Conservation (phyloP, 2,888 invertebrate genomes). For the Rugalucina vietnamica region DNA sequence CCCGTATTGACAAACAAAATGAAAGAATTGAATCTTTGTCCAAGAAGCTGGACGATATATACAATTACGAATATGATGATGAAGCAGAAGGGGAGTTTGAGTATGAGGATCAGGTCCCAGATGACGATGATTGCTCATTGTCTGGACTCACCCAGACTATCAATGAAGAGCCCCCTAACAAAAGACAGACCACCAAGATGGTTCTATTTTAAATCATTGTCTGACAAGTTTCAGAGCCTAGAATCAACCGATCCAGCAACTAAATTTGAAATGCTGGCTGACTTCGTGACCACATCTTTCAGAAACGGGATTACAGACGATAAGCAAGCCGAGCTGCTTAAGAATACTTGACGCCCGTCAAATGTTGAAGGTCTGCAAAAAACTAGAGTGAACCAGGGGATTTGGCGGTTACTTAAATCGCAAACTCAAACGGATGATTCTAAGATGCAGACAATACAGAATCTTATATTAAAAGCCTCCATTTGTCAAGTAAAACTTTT, state of each 20-base stretch:
- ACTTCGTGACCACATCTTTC: not conserved
- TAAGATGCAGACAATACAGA: slow-evolving; percentile 22
- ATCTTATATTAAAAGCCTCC: slow-evolving; percentile 16
- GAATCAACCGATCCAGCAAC: slow-evolving; percentile 7
- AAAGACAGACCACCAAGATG: not conserved
- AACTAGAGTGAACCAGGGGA: slow-evolving; percentile 14
- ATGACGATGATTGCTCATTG: not conserved
- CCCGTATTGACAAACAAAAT: not conserved
- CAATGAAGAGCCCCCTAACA: not conserved
- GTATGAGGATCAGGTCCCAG: not conserved
- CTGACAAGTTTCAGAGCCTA: not conserved
- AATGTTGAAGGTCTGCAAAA: slow-evolving; percentile 14
- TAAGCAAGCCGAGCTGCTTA: not conserved
- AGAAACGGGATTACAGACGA: slow-evolving; percentile 19
- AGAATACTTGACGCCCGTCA: not conserved
- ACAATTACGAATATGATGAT: not conserved
- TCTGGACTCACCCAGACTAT: not conserved
- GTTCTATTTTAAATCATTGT: not conserved
- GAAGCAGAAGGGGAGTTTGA: not conserved
- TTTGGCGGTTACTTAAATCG: slow-evolving; percentile 22
- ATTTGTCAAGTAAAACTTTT: slow-evolving; percentile 2
- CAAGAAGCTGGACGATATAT: not conserved
- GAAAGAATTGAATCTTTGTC: not conserved
- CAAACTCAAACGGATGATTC: slow-evolving; percentile 20
- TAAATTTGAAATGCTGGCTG: slow-evolving; percentile 1